These are phyloP conservation scores for Anguilla pacifica DNA, from an alignment of 2,797 vertebrate genomes.

Conservation along the genomic window DNA sequence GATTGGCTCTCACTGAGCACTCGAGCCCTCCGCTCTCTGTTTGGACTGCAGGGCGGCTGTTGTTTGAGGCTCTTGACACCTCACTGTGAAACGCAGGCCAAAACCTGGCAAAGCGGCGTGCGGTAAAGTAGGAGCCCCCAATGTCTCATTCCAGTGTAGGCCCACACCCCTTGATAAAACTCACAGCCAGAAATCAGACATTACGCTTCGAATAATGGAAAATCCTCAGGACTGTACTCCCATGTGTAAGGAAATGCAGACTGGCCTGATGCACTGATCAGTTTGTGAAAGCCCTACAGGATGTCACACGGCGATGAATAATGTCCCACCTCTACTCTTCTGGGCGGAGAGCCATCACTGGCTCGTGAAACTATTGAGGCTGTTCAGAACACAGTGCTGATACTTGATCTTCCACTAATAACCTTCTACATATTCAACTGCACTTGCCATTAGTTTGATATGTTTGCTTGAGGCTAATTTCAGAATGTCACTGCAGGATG, in stretches of 20 bases:
- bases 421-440: neutral
- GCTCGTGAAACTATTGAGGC: neutral
- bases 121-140: neutral
- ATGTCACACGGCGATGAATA: neutral
- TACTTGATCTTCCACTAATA: neutral
- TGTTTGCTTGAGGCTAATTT: neutral
- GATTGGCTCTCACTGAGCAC: neutral
- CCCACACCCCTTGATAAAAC: slow-evolving; percentile 23
- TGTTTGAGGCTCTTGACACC: neutral
- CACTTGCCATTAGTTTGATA: neutral
- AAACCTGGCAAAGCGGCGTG: neutral
- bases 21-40: neutral
- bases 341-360: neutral
- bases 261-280: neutral
- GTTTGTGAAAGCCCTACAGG: neutral
- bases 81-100: neutral
- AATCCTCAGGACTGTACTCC: slow-evolving; percentile 9
- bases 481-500: neutral
- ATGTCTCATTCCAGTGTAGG: slow-evolving; percentile 10
- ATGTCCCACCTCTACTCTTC: neutral
- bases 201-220: neutral
- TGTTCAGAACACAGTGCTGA: neutral
- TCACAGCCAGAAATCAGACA: slow-evolving; percentile 3
- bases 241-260: neutral
- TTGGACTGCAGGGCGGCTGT: slow-evolving; percentile 17